phyloP scores from a whole-genome alignment of 2,113 vertebrate genomes.

The Tachysurus vachellii region DNA sequence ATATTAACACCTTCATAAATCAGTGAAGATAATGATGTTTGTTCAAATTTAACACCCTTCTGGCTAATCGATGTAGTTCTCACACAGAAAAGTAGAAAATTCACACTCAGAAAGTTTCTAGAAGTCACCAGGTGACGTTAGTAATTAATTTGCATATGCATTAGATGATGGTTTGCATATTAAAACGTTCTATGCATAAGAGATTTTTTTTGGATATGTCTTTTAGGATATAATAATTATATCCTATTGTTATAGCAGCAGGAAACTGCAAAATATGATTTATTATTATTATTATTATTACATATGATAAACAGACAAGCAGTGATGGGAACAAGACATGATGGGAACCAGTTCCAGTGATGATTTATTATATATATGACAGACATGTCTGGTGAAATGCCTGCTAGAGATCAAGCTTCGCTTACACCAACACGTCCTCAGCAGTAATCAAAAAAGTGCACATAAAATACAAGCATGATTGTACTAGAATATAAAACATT shows the following conservation, averaged over 20 bases:
- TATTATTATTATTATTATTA: not conserved
- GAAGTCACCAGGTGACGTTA: not conserved
- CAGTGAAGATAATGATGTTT: not conserved
- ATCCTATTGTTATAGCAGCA: too few species aligned
- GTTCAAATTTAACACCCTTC: not conserved
- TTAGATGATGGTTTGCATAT: not conserved
- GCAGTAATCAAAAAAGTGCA: not conserved
- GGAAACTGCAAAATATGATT: too few species aligned
- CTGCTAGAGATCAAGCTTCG: not conserved
- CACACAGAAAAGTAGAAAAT: not conserved
- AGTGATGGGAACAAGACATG: not conserved
- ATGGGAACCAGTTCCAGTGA: not conserved
- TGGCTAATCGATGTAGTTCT: not conserved
- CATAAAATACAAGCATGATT: not conserved
- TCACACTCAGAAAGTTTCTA: not conserved
- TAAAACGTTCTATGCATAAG: not conserved
- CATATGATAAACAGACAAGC: not conserved
- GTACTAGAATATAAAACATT: not conserved
- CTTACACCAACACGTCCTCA: not conserved
- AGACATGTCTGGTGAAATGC: not conserved
- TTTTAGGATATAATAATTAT: not conserved
- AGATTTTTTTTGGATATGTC: not conserved
- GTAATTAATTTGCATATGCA: not conserved
- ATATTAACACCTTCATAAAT: not conserved
- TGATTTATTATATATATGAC: not conserved